phyloP scores from a whole-genome alignment of 2,888 invertebrate species.

The Altica lythri region DNA sequence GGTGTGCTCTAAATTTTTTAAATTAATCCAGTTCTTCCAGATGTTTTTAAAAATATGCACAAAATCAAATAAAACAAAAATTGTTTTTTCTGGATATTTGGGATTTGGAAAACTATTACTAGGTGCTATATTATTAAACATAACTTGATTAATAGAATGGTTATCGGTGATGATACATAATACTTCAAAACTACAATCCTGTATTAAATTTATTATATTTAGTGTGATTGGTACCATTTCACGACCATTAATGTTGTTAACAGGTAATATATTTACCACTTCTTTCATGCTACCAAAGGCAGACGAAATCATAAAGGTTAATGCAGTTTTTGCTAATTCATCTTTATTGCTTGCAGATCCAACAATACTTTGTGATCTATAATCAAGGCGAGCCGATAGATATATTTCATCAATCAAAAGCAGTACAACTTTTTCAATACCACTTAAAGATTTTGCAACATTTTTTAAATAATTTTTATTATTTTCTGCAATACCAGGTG shows the following conservation, averaged over 20 bases:
- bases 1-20: neutral
- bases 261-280: neutral
- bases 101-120: neutral
- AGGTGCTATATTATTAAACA: neutral
- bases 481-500: neutral
- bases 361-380: conserved; percentile 1
- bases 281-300: conserved; percentile 3
- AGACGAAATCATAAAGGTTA: conserved; percentile 5
- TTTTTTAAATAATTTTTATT: neutral
- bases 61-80: neutral
- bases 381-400: neutral
- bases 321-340: conserved; percentile 2
- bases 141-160: neutral
- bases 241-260: neutral
- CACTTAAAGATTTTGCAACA: neutral
- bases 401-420: conserved; percentile 7
- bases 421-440: conserved; percentile 3
- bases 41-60: neutral
- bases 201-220: conserved; percentile 3
- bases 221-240: neutral
- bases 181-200: neutral
- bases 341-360: neutral
- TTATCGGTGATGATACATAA: neutral
- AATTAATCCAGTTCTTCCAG: neutral
- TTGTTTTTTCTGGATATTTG: neutral